Evolutionary conservation across 2,797 vertebrate species (phyloP), one percentile per base, ranked within the genome.

Genomic region (Carduelis carduelis): DNA sequence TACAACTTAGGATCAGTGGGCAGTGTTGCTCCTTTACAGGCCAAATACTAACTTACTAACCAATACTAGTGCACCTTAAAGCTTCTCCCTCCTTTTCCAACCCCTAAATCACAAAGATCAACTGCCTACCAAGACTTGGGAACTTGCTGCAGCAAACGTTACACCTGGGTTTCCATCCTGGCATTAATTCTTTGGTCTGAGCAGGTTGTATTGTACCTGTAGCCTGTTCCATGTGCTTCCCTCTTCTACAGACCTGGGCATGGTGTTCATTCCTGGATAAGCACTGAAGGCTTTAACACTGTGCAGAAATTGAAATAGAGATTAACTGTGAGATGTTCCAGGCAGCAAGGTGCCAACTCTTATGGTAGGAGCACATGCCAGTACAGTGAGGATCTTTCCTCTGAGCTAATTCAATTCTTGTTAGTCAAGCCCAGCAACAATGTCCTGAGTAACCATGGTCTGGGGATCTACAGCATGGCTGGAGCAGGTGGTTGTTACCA

Each of bases 111-210:
- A 43, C 0, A 4, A 81, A 9, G 37, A 5, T 5, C 21, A 5
- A 23, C 35, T 43, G 60, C 44, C 55, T 81, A 11, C 75, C 35
- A 37, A 27, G 75, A 83, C 61, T 21, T 79, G 80, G 55, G 22
- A 94, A 66, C 86, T 94, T 96, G 79, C 65, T 95, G 77, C 65
- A 39, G 16, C 17, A 66, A 80, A 64, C 20, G 12, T 71, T 44
- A 35, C 1, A 2, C 28, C 39, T 37, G 30, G 9, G 3, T 56
- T 78, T 64, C 27, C n/a, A 8, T 87, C 47, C 37, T 52, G 55
- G 9, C 14, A 2, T 50, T 43, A 46, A 65, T 47, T 64, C 35
- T 65, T 46, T 14, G 18, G 5, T 28, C 32, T 8, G 2, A 14
- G 28, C 37, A 27, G 32, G 5, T 34, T 26, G 21, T 43, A 5